Evolutionary conservation across 2,113 vertebrate genomes (phyloP), one percentile per base, ranked within the genome.

Genomic region (Pangasianodon hypophthalmus): DNA sequence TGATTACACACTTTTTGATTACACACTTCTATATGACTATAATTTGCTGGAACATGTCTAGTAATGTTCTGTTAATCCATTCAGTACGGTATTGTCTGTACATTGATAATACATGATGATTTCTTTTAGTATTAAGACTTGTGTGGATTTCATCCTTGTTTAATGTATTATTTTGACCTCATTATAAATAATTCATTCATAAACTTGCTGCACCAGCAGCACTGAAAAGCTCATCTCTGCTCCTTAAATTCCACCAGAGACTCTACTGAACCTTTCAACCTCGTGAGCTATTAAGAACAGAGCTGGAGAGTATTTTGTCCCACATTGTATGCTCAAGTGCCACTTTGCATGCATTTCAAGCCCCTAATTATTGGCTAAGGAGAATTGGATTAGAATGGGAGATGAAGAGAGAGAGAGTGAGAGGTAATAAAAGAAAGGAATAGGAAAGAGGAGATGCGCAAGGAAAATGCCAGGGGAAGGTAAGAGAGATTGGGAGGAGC

Each of bases 381-480:
- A 88, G 88, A 56, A 71, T 89, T 44, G 75, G 83, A 84, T 84
- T 77, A 48, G 21, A 84, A 64, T 29, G 60, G 75, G 46, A 46
- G 37, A 87, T 26, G 58, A 67, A 73, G 77, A 84, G 84, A 69
- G 75, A 88, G 77, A 81, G 41, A 89, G 32, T 71, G 79, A 87
- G 79, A 48, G 75, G 29, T 83, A 84, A 60, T 85, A 41, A 83
- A 84, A 85, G 24, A 84, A 62, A 82, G 37, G 56, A 90, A 82
- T 44, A 82, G 64, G 75, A 18, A 81, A 88, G 60, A 87, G 54
- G 56, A 87, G 85, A 82, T 77, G n/a, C 4, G 44, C 48, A 64
- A 93, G 91, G 88, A 89, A 41, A 13, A 50, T 54, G 91, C 18
- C 89, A 88, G 87, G 62, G 81, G 89, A 89, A 89, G 88, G 87